phyloP scores from a whole-genome alignment of 2,113 vertebrate species.

The Myrmecobius fasciatus region DNA sequence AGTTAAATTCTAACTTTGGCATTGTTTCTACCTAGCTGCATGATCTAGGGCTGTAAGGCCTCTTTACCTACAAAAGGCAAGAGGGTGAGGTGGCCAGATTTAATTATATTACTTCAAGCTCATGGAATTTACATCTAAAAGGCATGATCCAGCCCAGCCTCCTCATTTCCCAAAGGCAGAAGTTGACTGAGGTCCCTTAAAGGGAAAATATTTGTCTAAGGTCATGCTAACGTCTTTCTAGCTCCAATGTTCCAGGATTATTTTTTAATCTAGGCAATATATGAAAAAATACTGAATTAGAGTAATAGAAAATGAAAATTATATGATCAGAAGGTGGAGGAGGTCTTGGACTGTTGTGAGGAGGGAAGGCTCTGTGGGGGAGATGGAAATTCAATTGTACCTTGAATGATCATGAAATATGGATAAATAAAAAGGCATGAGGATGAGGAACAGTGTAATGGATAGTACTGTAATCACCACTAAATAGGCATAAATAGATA shows the following conservation, averaged over 20 bases:
- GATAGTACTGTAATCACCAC: background rate
- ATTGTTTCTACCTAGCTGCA: background rate
- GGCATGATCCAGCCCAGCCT: background rate
- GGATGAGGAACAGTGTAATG: background rate
- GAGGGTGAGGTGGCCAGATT: background rate
- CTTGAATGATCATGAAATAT: background rate
- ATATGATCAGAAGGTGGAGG: background rate
- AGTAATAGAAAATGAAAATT: background rate
- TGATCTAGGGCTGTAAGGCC: background rate
- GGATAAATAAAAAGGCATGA: background rate
- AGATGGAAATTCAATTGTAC: background rate
- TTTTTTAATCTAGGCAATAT: background rate
- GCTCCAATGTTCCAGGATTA: background rate
- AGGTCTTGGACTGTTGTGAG: background rate
- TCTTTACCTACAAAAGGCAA: background rate
- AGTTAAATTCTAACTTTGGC: background rate
- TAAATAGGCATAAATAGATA: background rate
- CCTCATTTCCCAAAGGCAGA: background rate
- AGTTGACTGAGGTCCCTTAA: background rate
- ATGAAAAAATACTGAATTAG: background rate
- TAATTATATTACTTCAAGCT: background rate
- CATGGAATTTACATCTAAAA: background rate
- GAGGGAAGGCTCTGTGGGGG: background rate
- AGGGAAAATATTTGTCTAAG: background rate
- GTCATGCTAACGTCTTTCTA: background rate